Conservation (phyloP, 2,113 vertebrate genomes). For the Mormoops blainvillei region DNA sequence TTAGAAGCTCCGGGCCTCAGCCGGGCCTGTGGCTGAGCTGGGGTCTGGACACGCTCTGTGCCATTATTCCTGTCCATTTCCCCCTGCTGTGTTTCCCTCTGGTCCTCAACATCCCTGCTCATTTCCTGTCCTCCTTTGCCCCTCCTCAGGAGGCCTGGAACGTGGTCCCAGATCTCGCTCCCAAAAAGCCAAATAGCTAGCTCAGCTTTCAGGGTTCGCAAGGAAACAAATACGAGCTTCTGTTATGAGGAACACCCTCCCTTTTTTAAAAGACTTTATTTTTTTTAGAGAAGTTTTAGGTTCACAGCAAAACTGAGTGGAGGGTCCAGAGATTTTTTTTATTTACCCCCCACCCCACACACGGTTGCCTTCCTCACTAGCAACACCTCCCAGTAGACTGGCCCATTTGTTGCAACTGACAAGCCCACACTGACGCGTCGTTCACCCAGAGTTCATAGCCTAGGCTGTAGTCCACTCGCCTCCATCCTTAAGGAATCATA, state of each 20-base stretch:
- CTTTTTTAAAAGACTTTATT: neutral
- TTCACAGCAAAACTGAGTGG: neutral
- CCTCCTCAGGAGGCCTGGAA: neutral
- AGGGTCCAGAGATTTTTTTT: neutral
- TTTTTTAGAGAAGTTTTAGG: neutral
- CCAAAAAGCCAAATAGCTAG: neutral
- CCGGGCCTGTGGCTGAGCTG: neutral
- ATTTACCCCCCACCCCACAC: no score
- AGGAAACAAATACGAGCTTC: neutral
- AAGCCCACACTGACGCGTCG: neutral
- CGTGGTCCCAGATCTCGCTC: neutral
- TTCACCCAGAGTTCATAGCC: neutral
- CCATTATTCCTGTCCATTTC: no score
- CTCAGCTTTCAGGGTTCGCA: neutral
- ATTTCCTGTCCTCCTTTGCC: neutral
- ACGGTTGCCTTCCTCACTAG: neutral
- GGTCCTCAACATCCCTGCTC: neutral
- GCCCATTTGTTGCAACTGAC: neutral
- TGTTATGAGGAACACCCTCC: neutral
- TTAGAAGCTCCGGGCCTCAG: neutral
- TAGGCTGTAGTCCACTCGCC: no score
- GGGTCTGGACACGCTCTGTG: no score
- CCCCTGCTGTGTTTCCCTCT: neutral
- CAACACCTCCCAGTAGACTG: neutral
- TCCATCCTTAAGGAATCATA: neutral